Evolutionary conservation across 92 coral and sea anemone genomes (phyloP), one percentile per base, ranked within the genome.

Genomic region (Phymanthus crucifer): DNA sequence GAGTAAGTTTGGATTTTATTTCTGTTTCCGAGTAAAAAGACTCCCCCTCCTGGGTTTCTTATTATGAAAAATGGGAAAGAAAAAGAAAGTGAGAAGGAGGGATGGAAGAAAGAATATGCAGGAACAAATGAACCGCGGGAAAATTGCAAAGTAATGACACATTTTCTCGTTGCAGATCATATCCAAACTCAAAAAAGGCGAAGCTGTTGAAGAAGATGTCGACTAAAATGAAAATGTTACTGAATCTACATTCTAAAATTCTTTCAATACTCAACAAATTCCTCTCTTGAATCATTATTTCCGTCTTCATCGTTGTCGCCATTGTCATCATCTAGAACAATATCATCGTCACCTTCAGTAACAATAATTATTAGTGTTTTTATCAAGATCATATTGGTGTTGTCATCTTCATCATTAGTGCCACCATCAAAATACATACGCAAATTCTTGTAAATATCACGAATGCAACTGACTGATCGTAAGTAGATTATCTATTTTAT

Each of bases 111-210:
- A 0, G 45, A 1, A 38, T 5, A n/a, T n/a, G n/a, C n/a, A n/a
- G n/a, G n/a, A n/a, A n/a, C n/a, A n/a, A 38, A 38, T 38, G 45
- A 38, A 38, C 5, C 8, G 45, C 48, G 14, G 18, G 16, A 17
- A 43, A 43, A 12, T 43, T 12, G 11, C 48, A 43, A 43, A 43
- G 48, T 43, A 33, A 9, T 16, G 34, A 35, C 1, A 10, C 26
- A 21, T 40, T 71, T 45, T 71, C 31, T 35, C 27, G 3, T 71
- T 21, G 1, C 90, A 95, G 99, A 81, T 95, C 58, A 95, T 95
- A 76, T 92, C 99, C 34, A 90, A 95, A 74, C 80, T 95, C 50
- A 95, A 90, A 87, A 91, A 93, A 74, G 99, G 99, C 45, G 97
- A 95, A 86, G 70, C 91, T 23, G 90, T 93, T 74, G 97, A 90